Conservation (phyloP, 2,113 vertebrate species). For the Anhinga rufa region DNA sequence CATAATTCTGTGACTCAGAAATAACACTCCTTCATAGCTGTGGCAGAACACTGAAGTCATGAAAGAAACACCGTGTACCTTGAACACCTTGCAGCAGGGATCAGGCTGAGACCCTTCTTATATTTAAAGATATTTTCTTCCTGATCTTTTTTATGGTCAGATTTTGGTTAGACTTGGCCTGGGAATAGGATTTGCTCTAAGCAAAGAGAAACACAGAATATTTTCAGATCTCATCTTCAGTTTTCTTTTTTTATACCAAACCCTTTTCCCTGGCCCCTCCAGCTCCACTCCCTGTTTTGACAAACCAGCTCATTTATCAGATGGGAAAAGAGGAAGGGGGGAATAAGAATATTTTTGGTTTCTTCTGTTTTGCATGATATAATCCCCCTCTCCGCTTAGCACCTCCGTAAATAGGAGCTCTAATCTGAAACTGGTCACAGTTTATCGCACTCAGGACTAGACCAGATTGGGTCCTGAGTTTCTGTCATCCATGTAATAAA, state of each 20-base stretch:
- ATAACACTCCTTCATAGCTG: conserved; percentile 11
- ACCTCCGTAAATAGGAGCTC: conserved; percentile 11
- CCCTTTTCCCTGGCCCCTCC: background rate
- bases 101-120: background rate
- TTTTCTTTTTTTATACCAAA: conserved; percentile 10
- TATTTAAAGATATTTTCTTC: background rate
- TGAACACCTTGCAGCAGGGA: background rate
- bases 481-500: background rate
- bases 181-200: background rate
- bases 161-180: background rate
- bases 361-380: conserved; percentile 17
- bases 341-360: conserved; percentile 3
- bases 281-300: conserved; percentile 6
- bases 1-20: conserved; percentile 48
- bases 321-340: background rate
- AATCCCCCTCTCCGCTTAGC: background rate
- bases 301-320: conserved; percentile 17
- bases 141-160: background rate
- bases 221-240: background rate
- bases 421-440: conserved; percentile 5
- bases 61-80: background rate
- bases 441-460: background rate
- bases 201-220: background rate
- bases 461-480: background rate
- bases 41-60: background rate